Percentiles rank a stretch among this genome's conserved stretches.
Conservation (phyloP, 2,888 invertebrate species). For the Drosophila robusta region DNA sequence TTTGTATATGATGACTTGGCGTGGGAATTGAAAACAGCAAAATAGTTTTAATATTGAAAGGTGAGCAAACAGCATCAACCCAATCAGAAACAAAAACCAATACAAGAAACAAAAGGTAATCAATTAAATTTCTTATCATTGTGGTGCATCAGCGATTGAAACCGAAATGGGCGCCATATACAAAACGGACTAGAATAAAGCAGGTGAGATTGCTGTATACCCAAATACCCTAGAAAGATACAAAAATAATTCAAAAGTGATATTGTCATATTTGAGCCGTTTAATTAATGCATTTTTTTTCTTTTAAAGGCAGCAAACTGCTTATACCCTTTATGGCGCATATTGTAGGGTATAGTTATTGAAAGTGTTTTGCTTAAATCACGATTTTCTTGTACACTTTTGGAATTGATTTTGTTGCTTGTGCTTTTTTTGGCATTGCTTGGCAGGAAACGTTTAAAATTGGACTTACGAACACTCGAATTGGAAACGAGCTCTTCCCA, state of each 20-base stretch:
- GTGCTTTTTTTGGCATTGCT: constrained; percentile 34
- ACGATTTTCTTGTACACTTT: constrained; percentile 66
- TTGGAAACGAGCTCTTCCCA: constrained; percentile 18
- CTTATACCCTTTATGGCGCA: neutral
- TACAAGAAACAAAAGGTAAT: constrained; percentile 72
- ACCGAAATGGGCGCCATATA: constrained; percentile 52
- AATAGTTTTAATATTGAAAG: constrained; percentile 72
- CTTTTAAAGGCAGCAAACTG: neutral
- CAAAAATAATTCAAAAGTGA: neutral
- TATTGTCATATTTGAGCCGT: too few species aligned
- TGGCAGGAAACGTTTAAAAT: constrained; percentile 39
- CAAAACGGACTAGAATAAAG: constrained; percentile 3
- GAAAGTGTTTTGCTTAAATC: constrained; percentile 64
- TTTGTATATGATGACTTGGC: constrained; percentile 65
- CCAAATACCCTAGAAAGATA: constrained; percentile 26
- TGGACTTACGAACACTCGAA: constrained; percentile 13
- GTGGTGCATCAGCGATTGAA: constrained; percentile 70
- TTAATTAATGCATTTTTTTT: too few species aligned
- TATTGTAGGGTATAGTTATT: constrained; percentile 30
- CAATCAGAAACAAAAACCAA: constrained; percentile 22
- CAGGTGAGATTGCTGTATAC: constrained; percentile 5
- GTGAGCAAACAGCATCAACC: constrained; percentile 42
- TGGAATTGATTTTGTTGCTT: constrained; percentile 39
- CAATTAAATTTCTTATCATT: constrained; percentile 80
- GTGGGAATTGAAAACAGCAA: constrained; percentile 74